Conservation (phyloP, 2,888 invertebrate species). For the Phoenoteleia sp. region DNA sequence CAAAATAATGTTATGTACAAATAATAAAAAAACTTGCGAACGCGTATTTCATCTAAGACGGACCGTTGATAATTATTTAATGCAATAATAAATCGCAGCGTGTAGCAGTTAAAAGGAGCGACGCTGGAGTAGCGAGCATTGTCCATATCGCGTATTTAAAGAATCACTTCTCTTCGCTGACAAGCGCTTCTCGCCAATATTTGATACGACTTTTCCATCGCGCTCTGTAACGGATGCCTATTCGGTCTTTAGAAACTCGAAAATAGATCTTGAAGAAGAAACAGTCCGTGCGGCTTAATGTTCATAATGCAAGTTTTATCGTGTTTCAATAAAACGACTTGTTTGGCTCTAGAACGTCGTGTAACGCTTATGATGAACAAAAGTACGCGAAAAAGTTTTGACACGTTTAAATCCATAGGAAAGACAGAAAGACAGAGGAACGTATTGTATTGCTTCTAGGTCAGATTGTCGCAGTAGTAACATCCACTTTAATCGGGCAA, state of each 20-base stretch:
- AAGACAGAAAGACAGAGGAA: slow-evolving; percentile 12
- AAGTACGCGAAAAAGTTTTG: slow-evolving; percentile 27
- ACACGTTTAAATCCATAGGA: slow-evolving; percentile 12
- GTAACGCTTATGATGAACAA: neutral
- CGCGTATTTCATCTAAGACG: too few relatives aligned
- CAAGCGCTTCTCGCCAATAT: slow-evolving; percentile 4
- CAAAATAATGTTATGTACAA: neutral
- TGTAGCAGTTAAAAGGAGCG: too few relatives aligned
- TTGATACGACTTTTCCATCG: slow-evolving; percentile 27
- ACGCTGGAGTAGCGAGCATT: neutral
- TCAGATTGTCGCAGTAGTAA: slow-evolving; percentile 37
- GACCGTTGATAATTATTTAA: too few relatives aligned
- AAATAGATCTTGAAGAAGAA: slow-evolving; percentile 1
- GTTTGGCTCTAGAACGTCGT: neutral
- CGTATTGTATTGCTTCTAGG: slow-evolving; percentile 6
- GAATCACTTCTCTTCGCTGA: slow-evolving; percentile 1
- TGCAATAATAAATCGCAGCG: too few relatives aligned
- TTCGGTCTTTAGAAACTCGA: neutral
- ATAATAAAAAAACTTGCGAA: too few relatives aligned
- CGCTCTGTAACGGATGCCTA: neutral
- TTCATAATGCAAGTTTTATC: slow-evolving; percentile 8
- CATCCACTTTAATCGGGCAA: slow-evolving; percentile 52
- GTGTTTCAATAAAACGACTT: slow-evolving; percentile 25
- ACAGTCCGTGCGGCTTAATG: neutral
- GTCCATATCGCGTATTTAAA: slow-evolving; percentile 7